phyloP scores from a whole-genome alignment of 2,888 invertebrate species.

The Dynastes maya region DNA sequence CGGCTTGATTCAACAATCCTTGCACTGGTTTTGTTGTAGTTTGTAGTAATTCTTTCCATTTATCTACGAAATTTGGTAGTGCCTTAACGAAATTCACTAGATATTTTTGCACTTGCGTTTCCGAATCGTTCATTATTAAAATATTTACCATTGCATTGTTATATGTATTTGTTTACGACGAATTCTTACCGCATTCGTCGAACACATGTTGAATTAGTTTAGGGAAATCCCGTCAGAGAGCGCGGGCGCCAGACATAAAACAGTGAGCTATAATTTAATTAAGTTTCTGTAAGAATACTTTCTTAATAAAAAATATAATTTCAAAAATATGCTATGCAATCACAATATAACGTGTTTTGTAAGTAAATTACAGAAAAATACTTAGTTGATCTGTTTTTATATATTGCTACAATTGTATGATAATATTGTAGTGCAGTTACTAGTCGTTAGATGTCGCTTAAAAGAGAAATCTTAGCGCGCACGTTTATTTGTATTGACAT shows the following conservation, averaged over 20 bases:
- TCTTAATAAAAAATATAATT: too few relatives aligned
- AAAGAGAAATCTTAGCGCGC: constrained; percentile 19
- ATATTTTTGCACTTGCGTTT: constrained; percentile 71
- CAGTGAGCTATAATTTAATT: too few relatives aligned
- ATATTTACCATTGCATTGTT: too few relatives aligned
- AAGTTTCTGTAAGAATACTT: too few relatives aligned
- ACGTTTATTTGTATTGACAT: constrained; percentile 45
- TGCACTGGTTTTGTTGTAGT: constrained; percentile 72
- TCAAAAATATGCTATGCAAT: too few relatives aligned
- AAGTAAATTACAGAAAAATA: too few relatives aligned
- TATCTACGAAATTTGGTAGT: constrained; percentile 72
- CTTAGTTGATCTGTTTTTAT: too few relatives aligned
- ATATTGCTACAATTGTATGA: too few relatives aligned
- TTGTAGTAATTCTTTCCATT: constrained; percentile 71
- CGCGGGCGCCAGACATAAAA: too few relatives aligned
- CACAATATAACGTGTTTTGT: too few relatives aligned
- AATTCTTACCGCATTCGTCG: not conserved
- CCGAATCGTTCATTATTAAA: constrained; percentile 54
- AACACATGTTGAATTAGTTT: not conserved
- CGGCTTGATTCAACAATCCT: constrained; percentile 73
- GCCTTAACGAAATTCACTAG: constrained; percentile 73
- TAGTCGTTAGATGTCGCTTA: not conserved
- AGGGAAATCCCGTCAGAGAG: not conserved
- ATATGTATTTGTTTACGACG: not conserved
- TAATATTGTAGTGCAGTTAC: not conserved